Base-by-base conservation (phyloP, 2,888 invertebrate genomes). In the Caenorhabditis virilis region DNA sequence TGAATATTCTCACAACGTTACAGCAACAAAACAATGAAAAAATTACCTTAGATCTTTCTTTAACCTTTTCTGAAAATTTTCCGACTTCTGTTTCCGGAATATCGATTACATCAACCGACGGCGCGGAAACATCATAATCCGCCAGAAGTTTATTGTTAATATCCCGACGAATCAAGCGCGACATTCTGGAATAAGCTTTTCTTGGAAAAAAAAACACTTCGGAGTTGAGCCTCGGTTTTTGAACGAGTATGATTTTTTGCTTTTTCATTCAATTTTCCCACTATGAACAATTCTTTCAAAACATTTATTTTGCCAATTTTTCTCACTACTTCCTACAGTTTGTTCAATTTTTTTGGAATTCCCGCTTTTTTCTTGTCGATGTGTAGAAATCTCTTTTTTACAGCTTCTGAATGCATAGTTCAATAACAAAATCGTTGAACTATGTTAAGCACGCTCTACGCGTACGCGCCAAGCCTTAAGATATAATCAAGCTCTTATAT, bases 101-200 rank as follows among this genome's bases (percentile, higher is more conserved):
- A 41, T 77, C 77, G 13, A 69, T 50, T 13, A 77, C 76, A 25
- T 74, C 69, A 0, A 77, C 68, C 2, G 73, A 51, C 0, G 69
- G 68, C 2, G 73, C 67, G 1, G 62, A 50, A 0, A 76, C 76
- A 46, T 72, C 76, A 45, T 71, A 47, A 20, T 74, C 68, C 22
- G 63, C 49, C 18, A 61, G 13, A 4, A 53, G 2, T 7, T 51
- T 33, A 20, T 39, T 18, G 20, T 43, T 23, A 1, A 59, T 27
- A 11, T 62, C 59, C 18, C 61, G 45, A 4, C 70, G 61, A 6
- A 59, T 54, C 18, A 67, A 25, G 1, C 67, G 53, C 23, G 47
- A 50, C 53, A 47, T 62, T 41, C 61, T 61, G 56, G 36, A 66
- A 51, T n/a, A n/a, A n/a, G n/a, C n/a, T n/a, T n/a, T n/a, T n/a